phyloP scores from a whole-genome alignment of 2,888 invertebrate species.

The Saturnia pavonia region DNA sequence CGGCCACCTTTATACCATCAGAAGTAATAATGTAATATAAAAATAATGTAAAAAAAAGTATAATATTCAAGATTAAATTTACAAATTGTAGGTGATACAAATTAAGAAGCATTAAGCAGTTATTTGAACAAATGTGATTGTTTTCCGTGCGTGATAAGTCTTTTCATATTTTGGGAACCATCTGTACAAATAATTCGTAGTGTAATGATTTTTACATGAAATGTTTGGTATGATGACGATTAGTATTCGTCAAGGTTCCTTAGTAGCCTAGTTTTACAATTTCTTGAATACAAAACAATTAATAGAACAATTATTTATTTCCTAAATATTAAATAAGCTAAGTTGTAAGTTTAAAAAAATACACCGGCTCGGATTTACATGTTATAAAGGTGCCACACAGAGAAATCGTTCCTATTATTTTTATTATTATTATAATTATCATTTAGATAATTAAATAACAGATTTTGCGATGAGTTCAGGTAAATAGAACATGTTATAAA shows the following conservation, averaged over 20 bases:
- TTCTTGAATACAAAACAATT: neutral
- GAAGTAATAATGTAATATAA: neutral
- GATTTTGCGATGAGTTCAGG: neutral
- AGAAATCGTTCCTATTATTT: too few relatives aligned
- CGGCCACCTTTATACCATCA: neutral
- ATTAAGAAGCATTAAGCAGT: neutral
- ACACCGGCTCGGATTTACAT: too few relatives aligned
- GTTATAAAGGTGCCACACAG: too few relatives aligned
- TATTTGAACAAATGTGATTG: slow-evolving; percentile 16
- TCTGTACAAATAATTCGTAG: slow-evolving; percentile 8
- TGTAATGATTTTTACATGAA: slow-evolving; percentile 13
- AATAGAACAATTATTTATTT: neutral
- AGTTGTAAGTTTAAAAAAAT: too few relatives aligned
- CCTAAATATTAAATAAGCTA: too few relatives aligned
- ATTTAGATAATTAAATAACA: neutral
- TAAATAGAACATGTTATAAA: slow-evolving; percentile 6
- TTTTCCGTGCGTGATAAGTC: neutral
- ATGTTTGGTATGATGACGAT: neutral
- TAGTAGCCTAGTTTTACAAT: neutral
- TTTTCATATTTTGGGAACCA: neutral
- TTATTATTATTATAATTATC: too few relatives aligned
- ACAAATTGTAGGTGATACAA: neutral
- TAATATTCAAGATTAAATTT: neutral
- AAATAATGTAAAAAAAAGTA: too few relatives aligned
- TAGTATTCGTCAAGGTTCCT: neutral